Evolutionary conservation across 2,888 invertebrate species (phyloP), one percentile per base, ranked within the genome.

Genomic region (Andricus curvator): DNA sequence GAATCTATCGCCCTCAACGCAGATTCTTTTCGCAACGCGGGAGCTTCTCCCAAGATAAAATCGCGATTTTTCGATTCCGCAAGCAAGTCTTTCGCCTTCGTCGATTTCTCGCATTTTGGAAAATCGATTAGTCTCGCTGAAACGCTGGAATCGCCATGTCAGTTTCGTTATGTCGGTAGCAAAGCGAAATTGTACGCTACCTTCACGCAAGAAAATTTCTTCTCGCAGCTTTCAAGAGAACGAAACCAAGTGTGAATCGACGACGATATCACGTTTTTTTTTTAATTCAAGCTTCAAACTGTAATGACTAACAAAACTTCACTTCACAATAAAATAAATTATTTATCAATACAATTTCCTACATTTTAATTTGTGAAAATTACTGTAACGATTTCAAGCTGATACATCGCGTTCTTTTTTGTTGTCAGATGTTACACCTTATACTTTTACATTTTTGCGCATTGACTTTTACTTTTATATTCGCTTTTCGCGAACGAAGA

Each of bases 401-500:
- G 64, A 66, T 25, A 9, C 4, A 74, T 82, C 84, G 84, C 84
- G 85, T 85, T 77, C 20, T 3, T 77, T 82, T 81, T 80, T 82
- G 80, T 83, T 81, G 78, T 84, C 85, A 88, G 89, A 86, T 86
- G 90, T 92, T 91, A 91, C 92, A 92, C 89, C 92, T 92, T 92
- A 91, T 90, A 91, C 92, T 91, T 90, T 88, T 88, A 89, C 87
- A 89, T 87, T 83, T 85, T 82, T 79, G 82, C 84, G 85, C 84
- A 81, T 78, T 62, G 77, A 82, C 48, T 81, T 83, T 82, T 78
- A 80, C 56, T 80, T 83, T 82, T 11, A 80, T 76, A 33, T 82
- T 84, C 84, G 83, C 80, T 79, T 80, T 82, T 80, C 84, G 85
- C 79, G 81, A 80, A 77, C 56, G 82, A 84, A 83, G 79, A 78